Evolutionary conservation across 2,797 vertebrate species (phyloP).

Genomic region (Coranthus polyacanthus): DNA sequence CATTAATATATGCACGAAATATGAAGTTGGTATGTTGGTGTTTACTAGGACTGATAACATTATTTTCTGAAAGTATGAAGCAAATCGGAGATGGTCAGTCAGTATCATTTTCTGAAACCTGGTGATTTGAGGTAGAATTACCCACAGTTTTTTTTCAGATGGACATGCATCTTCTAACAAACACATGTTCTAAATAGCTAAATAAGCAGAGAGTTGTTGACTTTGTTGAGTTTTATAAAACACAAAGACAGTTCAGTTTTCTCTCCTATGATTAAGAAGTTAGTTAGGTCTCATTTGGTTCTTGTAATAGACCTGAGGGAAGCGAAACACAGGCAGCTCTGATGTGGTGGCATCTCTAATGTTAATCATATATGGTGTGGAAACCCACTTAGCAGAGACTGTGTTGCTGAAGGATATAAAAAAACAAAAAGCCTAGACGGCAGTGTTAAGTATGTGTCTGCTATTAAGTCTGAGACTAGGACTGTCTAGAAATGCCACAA

Average conservation of each 20-base stretch:
- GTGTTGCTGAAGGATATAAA: constrained; percentile 20
- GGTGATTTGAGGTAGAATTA: no score
- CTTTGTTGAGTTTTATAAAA: no score
- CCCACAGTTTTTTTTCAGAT: not conserved
- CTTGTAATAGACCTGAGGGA: not conserved
- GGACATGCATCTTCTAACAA: not conserved
- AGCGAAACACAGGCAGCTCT: constrained; percentile 4
- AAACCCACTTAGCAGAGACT: constrained; percentile 39
- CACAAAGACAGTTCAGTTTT: not conserved
- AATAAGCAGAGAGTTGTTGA: no score
- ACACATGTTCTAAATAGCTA: no score
- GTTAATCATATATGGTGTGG: constrained; percentile 25
- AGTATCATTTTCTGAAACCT: no score
- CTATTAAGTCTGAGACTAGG: not conserved
- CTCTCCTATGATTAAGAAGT: not conserved
- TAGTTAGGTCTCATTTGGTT: not conserved
- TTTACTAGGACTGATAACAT: no score
- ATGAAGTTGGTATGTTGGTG: no score
- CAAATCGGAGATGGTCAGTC: no score
- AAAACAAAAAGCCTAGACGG: constrained; percentile 34
- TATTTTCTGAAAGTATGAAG: no score
- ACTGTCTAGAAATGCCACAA: not conserved
- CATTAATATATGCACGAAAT: no score
- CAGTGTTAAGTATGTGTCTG: not conserved
- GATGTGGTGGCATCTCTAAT: constrained; percentile 8